Base-by-base conservation (phyloP, 64 coral and sea anemone species). In the Dendrophyllia cribrosa region DNA sequence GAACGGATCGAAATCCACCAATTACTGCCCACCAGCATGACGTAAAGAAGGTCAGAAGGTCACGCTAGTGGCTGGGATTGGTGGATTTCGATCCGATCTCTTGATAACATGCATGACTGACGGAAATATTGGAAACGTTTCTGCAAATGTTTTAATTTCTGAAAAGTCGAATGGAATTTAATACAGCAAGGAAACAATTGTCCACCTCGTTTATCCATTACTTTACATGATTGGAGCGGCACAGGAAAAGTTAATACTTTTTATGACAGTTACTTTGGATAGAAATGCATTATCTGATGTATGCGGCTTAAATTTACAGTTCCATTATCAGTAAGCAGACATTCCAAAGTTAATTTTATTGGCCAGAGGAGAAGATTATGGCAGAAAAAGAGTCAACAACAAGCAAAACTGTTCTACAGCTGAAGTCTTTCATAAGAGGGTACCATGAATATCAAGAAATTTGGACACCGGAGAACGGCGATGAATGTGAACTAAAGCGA, bases 371-470 rank as follows among this genome's bases (percentile, higher is more conserved):
- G 53, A 56, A 56, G 53, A 56, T 56, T 56, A 56, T 56, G 53
- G 53, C 53, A 56, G 53, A 56, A 56, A 56, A 56, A 56, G 53
- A 56, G 10, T 56, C n/a, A n/a, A n/a, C 53, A 56, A 56, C 53
- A 56, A 56, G 53, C n/a, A 21, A 24, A 24, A 20, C 66, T 70
- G n/a, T 25, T 5, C 23, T 70, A 51, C 74, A 17, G 24, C 3
- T 77, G 9, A 55, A 77, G 13, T 77, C 74, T 26, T 77, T 77
- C 44, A 77, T 77, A 51, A 77, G 74, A 77, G 74, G 74, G 16
- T 77, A 77, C 47, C 74, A 77, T 68, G 82, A 86, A 86, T 86
- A 86, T 66, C 19, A 64, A 21, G 82, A 86, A 21, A 86, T 86
- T 20, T 86, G 82, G 82, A 43, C 20, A 48, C 63, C 61, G 61